Percentiles rank a stretch among this genome's conserved stretches.
Conservation (phyloP, 2,888 invertebrate species). For the Electrophaes corylata region DNA sequence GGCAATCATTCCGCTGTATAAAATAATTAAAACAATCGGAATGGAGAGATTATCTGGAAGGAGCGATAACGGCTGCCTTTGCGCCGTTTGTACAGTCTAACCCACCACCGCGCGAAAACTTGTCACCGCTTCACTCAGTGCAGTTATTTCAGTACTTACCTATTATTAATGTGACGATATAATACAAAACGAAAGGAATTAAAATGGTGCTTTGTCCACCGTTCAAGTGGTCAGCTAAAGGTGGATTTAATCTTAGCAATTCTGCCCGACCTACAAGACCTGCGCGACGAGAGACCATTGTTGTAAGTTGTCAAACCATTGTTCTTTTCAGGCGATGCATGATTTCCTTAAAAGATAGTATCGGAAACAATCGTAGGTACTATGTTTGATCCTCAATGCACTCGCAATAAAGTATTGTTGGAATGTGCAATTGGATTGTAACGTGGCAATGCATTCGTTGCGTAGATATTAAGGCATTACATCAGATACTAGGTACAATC, state of each 20-base stretch:
- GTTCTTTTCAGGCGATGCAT: conserved; percentile 10
- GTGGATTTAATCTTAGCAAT: conserved; percentile 66
- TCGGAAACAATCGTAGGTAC: conserved; percentile 9
- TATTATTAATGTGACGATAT: conserved; percentile 31
- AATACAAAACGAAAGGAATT: conserved; percentile 28
- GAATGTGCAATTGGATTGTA: not conserved
- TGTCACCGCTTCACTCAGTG: conserved; percentile 44
- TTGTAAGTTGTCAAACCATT: conserved; percentile 56
- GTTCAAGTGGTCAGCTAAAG: conserved; percentile 69
- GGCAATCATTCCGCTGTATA: conserved; percentile 70
- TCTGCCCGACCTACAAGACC: conserved; percentile 42
- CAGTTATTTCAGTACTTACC: conserved; percentile 24
- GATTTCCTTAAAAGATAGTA: not conserved
- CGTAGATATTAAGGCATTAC: not conserved
- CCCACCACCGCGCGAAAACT: conserved; percentile 72
- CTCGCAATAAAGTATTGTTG: not conserved
- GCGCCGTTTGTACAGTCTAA: conserved; percentile 64
- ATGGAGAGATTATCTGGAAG: conserved; percentile 73
- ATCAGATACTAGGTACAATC: too few species aligned
- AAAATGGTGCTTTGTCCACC: conserved; percentile 79
- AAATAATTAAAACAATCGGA: conserved; percentile 83
- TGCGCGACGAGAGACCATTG: conserved; percentile 66
- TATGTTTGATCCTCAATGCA: not conserved
- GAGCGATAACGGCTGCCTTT: conserved; percentile 70
- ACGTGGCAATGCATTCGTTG: conserved; percentile 5